Evolutionary conservation across 2,113 vertebrate species (phyloP), one percentile per base, ranked within the genome.

Genomic region (Petromus typicus): DNA sequence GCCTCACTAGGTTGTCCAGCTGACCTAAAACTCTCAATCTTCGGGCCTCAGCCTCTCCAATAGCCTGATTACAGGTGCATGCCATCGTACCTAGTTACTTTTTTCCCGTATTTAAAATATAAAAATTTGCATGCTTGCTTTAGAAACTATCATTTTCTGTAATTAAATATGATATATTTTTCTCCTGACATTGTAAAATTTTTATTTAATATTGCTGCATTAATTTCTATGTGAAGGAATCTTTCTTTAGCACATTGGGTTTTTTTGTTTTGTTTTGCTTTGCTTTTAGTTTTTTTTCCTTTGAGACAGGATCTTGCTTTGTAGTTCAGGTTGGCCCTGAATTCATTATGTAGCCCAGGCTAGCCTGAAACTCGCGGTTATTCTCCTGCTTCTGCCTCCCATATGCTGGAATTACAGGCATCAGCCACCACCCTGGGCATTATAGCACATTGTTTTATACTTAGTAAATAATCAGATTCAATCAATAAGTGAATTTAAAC

Each of bases 381-480:
- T 51, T 51, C 48, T 51, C 48, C 48, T 7, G 48, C 48, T 10
- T 51, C 48, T 7, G 48, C 48, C 48, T 51, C 10, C 48, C 48
- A 5, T 7, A 10, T 51, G 10, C 48, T 51, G 10, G 48, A 10
- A 51, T 51, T 51, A 51, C 6, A 51, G 80, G n/a, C n/a, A n/a
- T n/a, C n/a, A n/a, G n/a, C n/a, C n/a, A n/a, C n/a, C n/a, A n/a
- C n/a, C n/a, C n/a, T n/a, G n/a, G n/a, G n/a, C n/a, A n/a, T n/a
- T 94, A 34, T 90, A 83, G 88, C 43, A 88, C 27, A 73, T 10
- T 63, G 63, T 86, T 95, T 93, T 93, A 56, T 32, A 71, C 59
- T 86, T 80, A 93, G 66, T 91, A 94, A 95, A 80, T 92, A 94
- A 91, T 79, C 73, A 90, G 81, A 90, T 93, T 95, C 14, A 71